Evolutionary conservation across 2,113 vertebrate genomes (phyloP).

Genomic region (Ageneiosus marmoratus): DNA sequence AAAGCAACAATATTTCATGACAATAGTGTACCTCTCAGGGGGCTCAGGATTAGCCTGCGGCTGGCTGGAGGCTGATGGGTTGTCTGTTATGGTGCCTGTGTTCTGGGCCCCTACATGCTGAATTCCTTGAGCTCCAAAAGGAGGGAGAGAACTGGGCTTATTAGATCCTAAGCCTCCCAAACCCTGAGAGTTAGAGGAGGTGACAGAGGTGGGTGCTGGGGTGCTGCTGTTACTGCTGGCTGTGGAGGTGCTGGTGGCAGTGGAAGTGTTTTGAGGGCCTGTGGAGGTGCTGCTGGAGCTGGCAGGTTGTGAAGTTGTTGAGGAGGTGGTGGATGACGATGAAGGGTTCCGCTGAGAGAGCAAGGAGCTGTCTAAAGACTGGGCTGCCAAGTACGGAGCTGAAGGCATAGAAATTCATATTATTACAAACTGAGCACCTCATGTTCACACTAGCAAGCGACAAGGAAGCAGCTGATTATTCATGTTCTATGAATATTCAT

Average conservation of each 20-base stretch:
- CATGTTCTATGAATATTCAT: too few species aligned
- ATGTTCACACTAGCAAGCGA: neutral
- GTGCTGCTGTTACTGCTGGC: slow-evolving; percentile 69
- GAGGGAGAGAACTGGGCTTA: slow-evolving; percentile 84
- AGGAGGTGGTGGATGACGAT: slow-evolving; percentile 72
- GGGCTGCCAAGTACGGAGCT: slow-evolving; percentile 94
- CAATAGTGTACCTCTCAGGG: slow-evolving; percentile 82
- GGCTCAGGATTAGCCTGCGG: slow-evolving; percentile 79
- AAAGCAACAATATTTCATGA: neutral
- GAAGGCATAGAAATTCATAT: slow-evolving; percentile 49
- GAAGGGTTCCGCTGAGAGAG: slow-evolving; percentile 86
- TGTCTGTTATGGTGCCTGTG: slow-evolving; percentile 74
- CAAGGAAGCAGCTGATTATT: neutral
- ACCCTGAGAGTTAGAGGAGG: slow-evolving; percentile 76
- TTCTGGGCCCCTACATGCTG: slow-evolving; percentile 74
- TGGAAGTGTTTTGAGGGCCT: slow-evolving; percentile 78
- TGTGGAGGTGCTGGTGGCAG: slow-evolving; percentile 74
- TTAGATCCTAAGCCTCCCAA: slow-evolving; percentile 73
- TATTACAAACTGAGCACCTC: neutral
- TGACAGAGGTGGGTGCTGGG: slow-evolving; percentile 72
- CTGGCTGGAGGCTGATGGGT: slow-evolving; percentile 67
- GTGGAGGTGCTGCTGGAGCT: slow-evolving; percentile 71
- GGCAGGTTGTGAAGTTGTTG: slow-evolving; percentile 66
- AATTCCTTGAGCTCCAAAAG: slow-evolving; percentile 79
- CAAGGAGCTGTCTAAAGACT: slow-evolving; percentile 88